phyloP scores from a whole-genome alignment of 2,888 invertebrate species.

The Plagodis pulveraria region DNA sequence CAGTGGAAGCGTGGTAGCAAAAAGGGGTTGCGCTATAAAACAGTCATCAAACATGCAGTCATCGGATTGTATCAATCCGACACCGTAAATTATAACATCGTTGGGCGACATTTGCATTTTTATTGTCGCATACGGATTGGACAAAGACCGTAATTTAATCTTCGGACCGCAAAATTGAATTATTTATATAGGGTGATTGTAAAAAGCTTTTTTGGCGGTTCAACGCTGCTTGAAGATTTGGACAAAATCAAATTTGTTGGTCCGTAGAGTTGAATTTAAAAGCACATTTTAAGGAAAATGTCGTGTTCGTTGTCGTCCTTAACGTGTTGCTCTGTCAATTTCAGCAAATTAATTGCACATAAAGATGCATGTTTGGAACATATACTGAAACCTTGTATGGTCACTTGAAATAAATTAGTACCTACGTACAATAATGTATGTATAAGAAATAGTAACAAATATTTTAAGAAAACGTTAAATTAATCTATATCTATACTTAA shows the following conservation, averaged over 20 bases:
- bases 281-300: slow-evolving; percentile 40
- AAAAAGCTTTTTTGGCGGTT: slow-evolving; percentile 59
- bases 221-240: slow-evolving; percentile 34
- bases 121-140: slow-evolving; percentile 77
- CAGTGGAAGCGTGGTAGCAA: slow-evolving; percentile 41
- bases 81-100: slow-evolving; percentile 74
- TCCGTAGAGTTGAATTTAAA: slow-evolving; percentile 47
- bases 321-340: slow-evolving; percentile 22
- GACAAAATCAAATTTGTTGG: slow-evolving; percentile 45
- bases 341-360: slow-evolving; percentile 13
- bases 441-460: too few relatives aligned
- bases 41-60: slow-evolving; percentile 46
- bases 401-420: slow-evolving; percentile 1
- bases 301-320: slow-evolving; percentile 21
- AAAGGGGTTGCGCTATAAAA: slow-evolving; percentile 48
- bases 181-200: slow-evolving; percentile 69
- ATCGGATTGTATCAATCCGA: slow-evolving; percentile 53
- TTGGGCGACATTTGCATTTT: slow-evolving; percentile 78
- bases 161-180: slow-evolving; percentile 76
- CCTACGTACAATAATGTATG: neutral
- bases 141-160: slow-evolving; percentile 75
- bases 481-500: too few relatives aligned
- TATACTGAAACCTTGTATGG: neutral
- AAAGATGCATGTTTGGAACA: neutral
- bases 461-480: too few relatives aligned